A percentile compares a stretch with the other conserved stretches of the same genome.
Conservation (phyloP, 1,140 invertebrate genomes). For the Myzus persicae region DNA sequence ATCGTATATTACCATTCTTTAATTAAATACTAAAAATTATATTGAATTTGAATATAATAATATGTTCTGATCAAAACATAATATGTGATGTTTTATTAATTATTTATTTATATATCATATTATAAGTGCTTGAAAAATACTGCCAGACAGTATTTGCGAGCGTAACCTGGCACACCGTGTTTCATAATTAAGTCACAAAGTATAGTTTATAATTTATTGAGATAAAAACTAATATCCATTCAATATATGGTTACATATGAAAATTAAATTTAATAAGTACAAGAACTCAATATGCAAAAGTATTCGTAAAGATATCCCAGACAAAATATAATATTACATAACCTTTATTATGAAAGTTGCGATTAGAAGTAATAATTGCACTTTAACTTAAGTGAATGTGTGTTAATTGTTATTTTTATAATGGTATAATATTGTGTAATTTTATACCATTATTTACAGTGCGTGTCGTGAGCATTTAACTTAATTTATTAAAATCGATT, state of each 20-base stretch:
- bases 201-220: background rate
- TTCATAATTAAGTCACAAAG: background rate
- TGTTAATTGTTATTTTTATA: too few relatives aligned
- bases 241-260: background rate
- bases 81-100: constrained; percentile 1
- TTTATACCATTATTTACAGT: too few relatives aligned
- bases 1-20: constrained; percentile 20
- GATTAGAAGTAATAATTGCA: background rate
- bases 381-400: too few relatives aligned
- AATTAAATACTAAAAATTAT: constrained; percentile 31
- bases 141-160: background rate
- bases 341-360: too few relatives aligned
- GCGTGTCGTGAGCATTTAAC: too few relatives aligned
- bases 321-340: too few relatives aligned
- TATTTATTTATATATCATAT: background rate
- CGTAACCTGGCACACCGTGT: background rate
- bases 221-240: background rate
- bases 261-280: background rate
- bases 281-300: background rate
- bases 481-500: too few relatives aligned
- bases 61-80: constrained; percentile 36
- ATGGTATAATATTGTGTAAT: too few relatives aligned
- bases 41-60: constrained; percentile 44
- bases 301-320: background rate
- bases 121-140: background rate